Evolutionary conservation across 2,113 vertebrate genomes (phyloP), one percentile per base, ranked within the genome.

Genomic region (Chinchilla lanigera): DNA sequence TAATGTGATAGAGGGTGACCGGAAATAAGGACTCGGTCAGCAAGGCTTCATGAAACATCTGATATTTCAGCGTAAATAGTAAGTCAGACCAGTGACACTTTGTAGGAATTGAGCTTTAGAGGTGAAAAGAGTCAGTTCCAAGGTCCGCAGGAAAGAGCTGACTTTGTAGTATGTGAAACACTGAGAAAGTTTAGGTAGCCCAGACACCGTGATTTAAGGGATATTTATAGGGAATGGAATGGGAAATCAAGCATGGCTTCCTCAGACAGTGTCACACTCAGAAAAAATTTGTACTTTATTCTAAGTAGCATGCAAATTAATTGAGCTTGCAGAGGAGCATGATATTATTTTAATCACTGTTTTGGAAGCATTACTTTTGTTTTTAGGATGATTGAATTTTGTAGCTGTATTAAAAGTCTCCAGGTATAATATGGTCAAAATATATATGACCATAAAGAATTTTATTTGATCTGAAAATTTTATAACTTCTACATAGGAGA

Each of bases 171-270:
- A 0, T 63, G 17, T 54, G 26, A 35, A 24, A 38, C 44, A 30
- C 0, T 33, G 26, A 85, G 7, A 28, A 73, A 63, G 11, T 28
- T 28, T 6, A 50, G 1, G 19, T 12, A 67, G 0, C 26, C 28
- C 3, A 89, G 71, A 50, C 33, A 28, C 0, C 52, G 24, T 30
- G 28, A 71, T 3, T 61, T 86, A 63, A 24, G 7, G n/a, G 26
- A 41, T 1, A 38, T 33, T 0, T 24, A 16, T 0, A 20, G 5
- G 12, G 9, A 17, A 0, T 7, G 38, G 30, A 2, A 87, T 1
- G 33, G 12, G 7, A 47, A 11, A 24, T 7, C n/a, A 8, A 4
- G 8, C 5, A 24, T 9, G 5, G 24, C 9, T 81, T 71, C 24
- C 3, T 20, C 20, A 1, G 4, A 1, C 5, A 69, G 6, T 10